A percentile compares a stretch with the other conserved stretches of the same genome.
Conservation (phyloP, 37 sponge, comb jelly and placozoan species). For the Diacarnus erythraeanus region DNA sequence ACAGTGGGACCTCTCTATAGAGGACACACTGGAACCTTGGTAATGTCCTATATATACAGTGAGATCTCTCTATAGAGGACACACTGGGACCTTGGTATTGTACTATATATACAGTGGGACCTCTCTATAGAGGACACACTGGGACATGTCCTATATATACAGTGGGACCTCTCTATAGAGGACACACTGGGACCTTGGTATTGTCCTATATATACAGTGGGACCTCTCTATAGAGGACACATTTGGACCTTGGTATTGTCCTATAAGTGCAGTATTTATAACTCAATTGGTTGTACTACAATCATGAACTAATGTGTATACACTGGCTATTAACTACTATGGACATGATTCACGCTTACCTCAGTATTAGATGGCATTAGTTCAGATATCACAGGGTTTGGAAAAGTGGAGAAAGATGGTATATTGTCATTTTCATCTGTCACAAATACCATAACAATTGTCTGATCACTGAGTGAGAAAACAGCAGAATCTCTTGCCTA, state of each 20-base stretch:
- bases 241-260: not conserved
- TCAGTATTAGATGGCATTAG: not conserved
- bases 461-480: conserved; percentile 1
- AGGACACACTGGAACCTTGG: too few relatives aligned
- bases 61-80: too few relatives aligned
- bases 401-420: not conserved
- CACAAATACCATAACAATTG: conserved; percentile 7
- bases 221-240: not conserved
- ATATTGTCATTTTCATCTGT: conserved; percentile 28
- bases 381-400: not conserved
- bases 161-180: not conserved
- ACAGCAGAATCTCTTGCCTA: conserved; percentile 16
- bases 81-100: too few relatives aligned
- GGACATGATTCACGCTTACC: not conserved
- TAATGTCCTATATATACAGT: too few relatives aligned
- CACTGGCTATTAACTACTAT: too few relatives aligned
- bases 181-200: not conserved
- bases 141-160: too few relatives aligned
- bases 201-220: not conserved
- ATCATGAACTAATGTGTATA: too few relatives aligned
- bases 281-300: too few relatives aligned
- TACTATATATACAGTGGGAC: too few relatives aligned
- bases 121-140: too few relatives aligned
- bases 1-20: too few relatives aligned
- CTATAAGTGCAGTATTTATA: too few relatives aligned